Evolutionary conservation across 1,140 invertebrate genomes (phyloP).

Genomic region (Ladona fulva): DNA sequence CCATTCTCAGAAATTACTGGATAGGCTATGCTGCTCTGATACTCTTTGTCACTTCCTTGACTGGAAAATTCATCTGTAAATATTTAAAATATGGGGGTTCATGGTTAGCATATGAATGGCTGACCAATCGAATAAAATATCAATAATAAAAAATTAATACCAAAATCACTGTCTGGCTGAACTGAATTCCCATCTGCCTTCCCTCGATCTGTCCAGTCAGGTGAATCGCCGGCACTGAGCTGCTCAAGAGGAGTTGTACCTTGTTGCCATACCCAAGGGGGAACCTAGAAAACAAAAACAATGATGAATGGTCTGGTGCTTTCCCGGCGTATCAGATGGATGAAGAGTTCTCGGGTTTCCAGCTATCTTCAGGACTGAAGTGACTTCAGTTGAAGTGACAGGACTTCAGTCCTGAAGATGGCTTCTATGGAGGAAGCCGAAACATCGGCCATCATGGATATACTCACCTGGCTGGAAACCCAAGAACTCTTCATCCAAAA

Average conservation of each 20-base stretch:
- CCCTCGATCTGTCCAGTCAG: conserved; percentile 62
- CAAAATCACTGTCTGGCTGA: conserved; percentile 69
- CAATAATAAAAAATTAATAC: conserved; percentile 31
- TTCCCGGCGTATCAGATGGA: too few species aligned
- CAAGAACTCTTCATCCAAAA: too few species aligned
- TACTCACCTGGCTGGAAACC: too few species aligned
- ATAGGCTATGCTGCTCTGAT: conserved; percentile 25
- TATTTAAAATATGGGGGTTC: conserved; percentile 19
- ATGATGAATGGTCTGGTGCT: too few species aligned
- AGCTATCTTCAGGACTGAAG: too few species aligned
- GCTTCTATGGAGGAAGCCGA: too few species aligned
- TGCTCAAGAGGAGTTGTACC: conserved; percentile 35
- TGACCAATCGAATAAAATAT: not conserved
- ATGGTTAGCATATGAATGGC: not conserved
- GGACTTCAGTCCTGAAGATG: too few species aligned
- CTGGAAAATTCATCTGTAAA: conserved; percentile 63
- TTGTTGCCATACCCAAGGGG: conserved; percentile 63
- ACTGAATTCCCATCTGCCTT: conserved; percentile 74
- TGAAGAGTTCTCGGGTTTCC: too few species aligned
- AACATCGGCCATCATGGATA: too few species aligned
- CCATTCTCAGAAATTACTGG: conserved; percentile 23
- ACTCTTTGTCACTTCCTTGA: conserved; percentile 45
- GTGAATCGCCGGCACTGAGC: conserved; percentile 46
- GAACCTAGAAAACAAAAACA: conserved; percentile 51
- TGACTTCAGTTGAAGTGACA: too few species aligned